These are phyloP conservation scores for Lindbergichthys nudifrons DNA, from an alignment of 2,797 vertebrate species.

Conservation along the genomic window DNA sequence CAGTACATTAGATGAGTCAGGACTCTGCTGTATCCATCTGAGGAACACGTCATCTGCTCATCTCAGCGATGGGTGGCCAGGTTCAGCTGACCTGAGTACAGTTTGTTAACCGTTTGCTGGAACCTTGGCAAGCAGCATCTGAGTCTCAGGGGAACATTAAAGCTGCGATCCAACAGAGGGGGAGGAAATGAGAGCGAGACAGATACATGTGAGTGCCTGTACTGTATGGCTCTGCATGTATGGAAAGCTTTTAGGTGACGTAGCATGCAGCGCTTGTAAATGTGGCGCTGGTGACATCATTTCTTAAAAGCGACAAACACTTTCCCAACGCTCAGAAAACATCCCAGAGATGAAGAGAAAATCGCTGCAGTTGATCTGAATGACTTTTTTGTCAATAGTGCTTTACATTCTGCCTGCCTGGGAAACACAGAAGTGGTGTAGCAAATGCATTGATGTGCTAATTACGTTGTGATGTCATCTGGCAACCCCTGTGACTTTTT, in stretches of 20 bases:
- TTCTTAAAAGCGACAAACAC: conserved; percentile 34
- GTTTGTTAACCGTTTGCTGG: conserved; percentile 37
- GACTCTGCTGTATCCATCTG: conserved; percentile 8
- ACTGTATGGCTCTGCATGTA: conserved; percentile 4
- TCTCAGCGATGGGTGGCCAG: conserved; percentile 11
- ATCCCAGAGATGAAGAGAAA: conserved; percentile 23
- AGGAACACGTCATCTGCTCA: conserved; percentile 25
- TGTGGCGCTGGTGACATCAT: conserved; percentile 49
- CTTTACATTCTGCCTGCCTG: conserved; percentile 48
- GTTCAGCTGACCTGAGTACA: conserved; percentile 28
- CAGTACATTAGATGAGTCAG: conserved; percentile 58
- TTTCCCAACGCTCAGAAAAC: conserved; percentile 12
- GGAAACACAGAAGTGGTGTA: conserved; percentile 61
- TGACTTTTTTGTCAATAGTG: conserved; percentile 34
- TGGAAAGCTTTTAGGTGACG: conserved; percentile 59
- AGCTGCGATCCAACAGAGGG: conserved; percentile 10
- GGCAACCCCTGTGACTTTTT: conserved; percentile 44
- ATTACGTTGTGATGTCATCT: conserved; percentile 62
- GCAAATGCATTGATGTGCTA: conserved; percentile 71
- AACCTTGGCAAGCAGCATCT: conserved; percentile 16
- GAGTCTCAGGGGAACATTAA: conserved; percentile 30
- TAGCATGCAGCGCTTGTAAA: conserved; percentile 20
- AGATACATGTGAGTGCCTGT: conserved; percentile 30
- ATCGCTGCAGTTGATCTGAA: conserved; percentile 35
- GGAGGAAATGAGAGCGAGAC: conserved; percentile 33